Base-by-base conservation (phyloP, 2,797 vertebrate genomes). In the Sciaenops ocellatus region DNA sequence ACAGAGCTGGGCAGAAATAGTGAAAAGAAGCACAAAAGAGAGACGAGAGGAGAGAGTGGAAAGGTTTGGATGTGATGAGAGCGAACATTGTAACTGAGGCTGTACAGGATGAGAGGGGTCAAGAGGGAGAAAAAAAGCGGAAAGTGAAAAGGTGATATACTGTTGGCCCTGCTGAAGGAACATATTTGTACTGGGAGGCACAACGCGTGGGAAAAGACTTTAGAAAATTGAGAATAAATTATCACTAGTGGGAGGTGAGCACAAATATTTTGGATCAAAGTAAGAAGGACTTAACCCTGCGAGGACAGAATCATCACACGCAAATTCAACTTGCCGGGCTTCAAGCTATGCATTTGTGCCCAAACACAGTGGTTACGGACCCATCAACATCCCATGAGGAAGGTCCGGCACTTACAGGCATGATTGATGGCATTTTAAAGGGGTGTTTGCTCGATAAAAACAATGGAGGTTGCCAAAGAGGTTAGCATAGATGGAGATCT, bases 1-100 rank as follows among this genome's bases (percentile, higher is more conserved):
- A 16, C 76, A 89, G 79, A 76, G 76, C 61, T 34, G 63, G 24
- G 73, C 22, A 61, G 78, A 85, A 69, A 76, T 15, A 44, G 71
- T 75, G 73, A 63, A 65, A 69, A 85, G 10, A 62, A 65, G 46
- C 3, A 68, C 54, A 82, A 86, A 84, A 72, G 80, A 80, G 63
- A 70, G 73, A 78, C 34, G 30, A 84, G 73, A 86, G 75, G 62
- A 54, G 76, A 44, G 85, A 83, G 73, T 22, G 55, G 81, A 82
- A 85, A 84, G 75, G 72, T 81, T 90, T 88, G 76, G 70, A 87
- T 74, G 82, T 63, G 73, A 83, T 89, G 90, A 93, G 84, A 88
- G 87, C 11, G 62, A 56, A 84, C 71, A 89, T 91, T 88, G 83
- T 90, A 85, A 86, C 65, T 82, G 78, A 91, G 89, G 85, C 78